Conservation (phyloP, 2,888 invertebrate species). For the Lathronympha strigana region DNA sequence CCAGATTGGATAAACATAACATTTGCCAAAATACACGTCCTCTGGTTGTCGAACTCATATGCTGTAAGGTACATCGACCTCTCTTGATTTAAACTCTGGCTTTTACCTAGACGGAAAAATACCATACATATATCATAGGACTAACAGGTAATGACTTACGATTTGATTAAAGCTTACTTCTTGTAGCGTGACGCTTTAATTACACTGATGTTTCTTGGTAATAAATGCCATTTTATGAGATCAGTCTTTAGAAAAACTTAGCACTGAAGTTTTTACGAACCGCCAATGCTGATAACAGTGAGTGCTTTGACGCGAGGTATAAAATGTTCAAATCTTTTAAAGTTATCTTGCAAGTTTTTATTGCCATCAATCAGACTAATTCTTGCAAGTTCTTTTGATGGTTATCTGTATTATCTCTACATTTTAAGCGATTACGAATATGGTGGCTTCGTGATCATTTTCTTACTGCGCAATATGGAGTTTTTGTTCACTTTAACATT, state of each 20-base stretch:
- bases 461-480: conserved; percentile 33
- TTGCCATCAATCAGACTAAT: conserved; percentile 27
- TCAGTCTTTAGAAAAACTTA: conserved; percentile 32
- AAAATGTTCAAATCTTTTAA: conserved; percentile 29
- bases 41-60: conserved; percentile 44
- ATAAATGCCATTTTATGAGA: conserved; percentile 24
- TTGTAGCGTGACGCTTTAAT: conserved; percentile 26
- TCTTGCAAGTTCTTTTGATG: conserved; percentile 24
- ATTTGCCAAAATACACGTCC: conserved; percentile 43
- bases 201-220: conserved; percentile 12
- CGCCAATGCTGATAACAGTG: conserved; percentile 7
- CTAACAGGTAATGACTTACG: conserved; percentile 1
- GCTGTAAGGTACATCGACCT: conserved; percentile 45
- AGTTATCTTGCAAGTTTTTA: conserved; percentile 31
- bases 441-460: conserved; percentile 24
- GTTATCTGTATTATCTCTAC: conserved; percentile 25
- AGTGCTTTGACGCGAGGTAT: conserved; percentile 5
- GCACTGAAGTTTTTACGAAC: conserved; percentile 27
- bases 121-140: conserved; percentile 6
- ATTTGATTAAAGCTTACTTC: conserved; percentile 17
- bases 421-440: conserved; percentile 20
- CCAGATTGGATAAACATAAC: conserved; percentile 32
- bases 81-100: conserved; percentile 27
- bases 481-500: conserved; percentile 32
- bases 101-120: not conserved